Conservation (phyloP, 2,888 invertebrate genomes). For the Acanthosepion esculentum region DNA sequence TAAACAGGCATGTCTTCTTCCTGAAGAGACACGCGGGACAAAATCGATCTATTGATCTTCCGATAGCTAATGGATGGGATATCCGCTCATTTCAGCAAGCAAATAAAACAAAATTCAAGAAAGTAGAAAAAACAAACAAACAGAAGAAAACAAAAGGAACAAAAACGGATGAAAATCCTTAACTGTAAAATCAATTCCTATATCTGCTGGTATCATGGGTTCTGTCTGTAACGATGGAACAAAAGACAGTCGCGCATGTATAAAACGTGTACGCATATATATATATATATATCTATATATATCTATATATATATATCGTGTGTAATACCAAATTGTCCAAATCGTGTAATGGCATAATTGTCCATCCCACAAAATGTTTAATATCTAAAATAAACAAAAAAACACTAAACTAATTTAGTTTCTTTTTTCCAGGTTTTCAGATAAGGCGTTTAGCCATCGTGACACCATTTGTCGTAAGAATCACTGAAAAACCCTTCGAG, state of each 20-base stretch:
- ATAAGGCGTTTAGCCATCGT: no score
- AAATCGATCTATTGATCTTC: slow-evolving; percentile 21
- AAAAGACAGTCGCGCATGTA: no score
- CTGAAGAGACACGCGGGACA: neutral
- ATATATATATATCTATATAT: neutral
- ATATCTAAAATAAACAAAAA: no score
- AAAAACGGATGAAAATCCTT: neutral
- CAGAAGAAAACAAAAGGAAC: neutral
- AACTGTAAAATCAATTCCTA: neutral
- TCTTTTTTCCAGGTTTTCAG: no score
- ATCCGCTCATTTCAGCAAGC: neutral
- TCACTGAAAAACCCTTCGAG: no score
- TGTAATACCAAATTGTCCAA: no score
- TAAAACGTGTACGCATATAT: no score
- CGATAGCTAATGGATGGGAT: neutral
- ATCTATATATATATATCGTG: neutral
- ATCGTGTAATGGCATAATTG: no score
- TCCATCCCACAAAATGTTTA: no score
- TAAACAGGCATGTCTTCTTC: slow-evolving; percentile 21
- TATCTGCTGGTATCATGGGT: neutral
- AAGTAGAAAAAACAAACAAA: neutral
- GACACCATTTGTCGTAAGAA: no score
- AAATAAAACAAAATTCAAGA: neutral
- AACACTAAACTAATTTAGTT: no score
- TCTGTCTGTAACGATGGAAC: no score